A percentile compares a stretch with the other conserved stretches of the same genome.
These are phyloP conservation scores for Parthenolecanium corni DNA, from an alignment of 2,888 invertebrate genomes.

Conservation along the genomic window DNA sequence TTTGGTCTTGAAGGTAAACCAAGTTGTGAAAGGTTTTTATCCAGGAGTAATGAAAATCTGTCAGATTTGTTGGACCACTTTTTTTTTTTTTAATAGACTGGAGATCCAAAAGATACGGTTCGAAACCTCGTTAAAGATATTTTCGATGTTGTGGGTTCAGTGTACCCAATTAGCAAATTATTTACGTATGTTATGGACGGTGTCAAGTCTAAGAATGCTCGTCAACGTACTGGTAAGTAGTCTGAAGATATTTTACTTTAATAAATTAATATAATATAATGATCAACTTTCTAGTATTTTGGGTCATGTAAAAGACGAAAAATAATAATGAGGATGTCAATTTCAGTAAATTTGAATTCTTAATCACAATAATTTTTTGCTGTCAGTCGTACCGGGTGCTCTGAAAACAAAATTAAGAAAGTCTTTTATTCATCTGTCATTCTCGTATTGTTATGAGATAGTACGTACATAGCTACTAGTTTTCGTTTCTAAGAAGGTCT, in stretches of 20 bases:
- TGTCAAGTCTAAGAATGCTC: constrained; percentile 88
- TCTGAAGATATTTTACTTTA: too few relatives aligned
- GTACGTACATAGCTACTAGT: too few relatives aligned
- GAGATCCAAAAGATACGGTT: constrained; percentile 92
- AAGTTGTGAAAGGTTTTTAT: background rate
- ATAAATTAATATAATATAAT: background rate
- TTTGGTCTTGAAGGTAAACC: constrained; percentile 69
- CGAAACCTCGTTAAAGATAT: constrained; percentile 77
- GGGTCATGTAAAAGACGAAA: background rate
- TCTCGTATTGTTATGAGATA: too few relatives aligned
- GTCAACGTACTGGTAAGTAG: constrained; percentile 67
- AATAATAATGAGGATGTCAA: too few relatives aligned
- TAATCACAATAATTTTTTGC: too few relatives aligned
- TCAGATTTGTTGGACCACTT: background rate
- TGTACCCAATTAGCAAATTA: constrained; percentile 80
- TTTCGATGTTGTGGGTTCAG: constrained; percentile 68
- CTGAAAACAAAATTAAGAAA: too few relatives aligned
- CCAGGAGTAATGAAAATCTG: background rate
- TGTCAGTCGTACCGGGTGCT: too few relatives aligned
- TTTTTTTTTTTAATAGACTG: constrained; percentile 49
- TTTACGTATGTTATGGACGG: constrained; percentile 89
- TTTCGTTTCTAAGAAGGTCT: too few relatives aligned
- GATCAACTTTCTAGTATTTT: background rate
- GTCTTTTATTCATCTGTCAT: too few relatives aligned
- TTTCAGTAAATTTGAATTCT: too few relatives aligned